A percentile compares a stretch with the other conserved stretches of the same genome.
Conservation (phyloP, 2,113 vertebrate species). For the Regulus satrapa region DNA sequence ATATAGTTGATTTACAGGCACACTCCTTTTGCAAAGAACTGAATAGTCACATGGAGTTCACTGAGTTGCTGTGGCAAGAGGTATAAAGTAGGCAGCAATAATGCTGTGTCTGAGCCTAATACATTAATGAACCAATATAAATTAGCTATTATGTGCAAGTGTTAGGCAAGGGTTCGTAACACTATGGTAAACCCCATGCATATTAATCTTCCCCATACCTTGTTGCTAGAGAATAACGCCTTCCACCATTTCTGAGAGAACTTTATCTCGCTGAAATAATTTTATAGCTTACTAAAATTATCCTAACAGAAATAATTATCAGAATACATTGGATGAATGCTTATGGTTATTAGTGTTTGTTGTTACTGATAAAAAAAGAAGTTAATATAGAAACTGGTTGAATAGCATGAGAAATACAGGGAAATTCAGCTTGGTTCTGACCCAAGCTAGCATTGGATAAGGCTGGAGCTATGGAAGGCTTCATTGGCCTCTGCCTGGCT, state of each 20-base stretch:
- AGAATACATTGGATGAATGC: not conserved
- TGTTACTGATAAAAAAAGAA: not conserved
- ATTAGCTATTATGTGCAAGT: not conserved
- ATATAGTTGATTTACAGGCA: not conserved
- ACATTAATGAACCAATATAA: not conserved
- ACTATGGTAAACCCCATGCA: not conserved
- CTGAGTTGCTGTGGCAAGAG: not conserved
- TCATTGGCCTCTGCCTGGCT: not conserved
- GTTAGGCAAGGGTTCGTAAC: not conserved
- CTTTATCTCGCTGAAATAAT: not conserved
- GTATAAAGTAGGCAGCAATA: not conserved
- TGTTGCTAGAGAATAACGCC: not conserved
- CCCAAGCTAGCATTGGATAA: not conserved
- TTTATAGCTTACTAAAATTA: not conserved
- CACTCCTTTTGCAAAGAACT: not conserved
- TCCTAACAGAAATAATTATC: constrained; percentile 6
- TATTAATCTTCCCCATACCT: not conserved
- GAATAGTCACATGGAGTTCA: not conserved
- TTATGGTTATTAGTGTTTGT: not conserved
- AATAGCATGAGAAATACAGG: not conserved
- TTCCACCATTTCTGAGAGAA: not conserved
- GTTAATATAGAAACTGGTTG: not conserved
- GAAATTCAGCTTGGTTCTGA: not conserved
- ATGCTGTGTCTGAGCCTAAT: not conserved
- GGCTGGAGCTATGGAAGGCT: not conserved